Evolutionary conservation across 2,888 invertebrate species (phyloP).

Genomic region (Epirrita christyi): DNA sequence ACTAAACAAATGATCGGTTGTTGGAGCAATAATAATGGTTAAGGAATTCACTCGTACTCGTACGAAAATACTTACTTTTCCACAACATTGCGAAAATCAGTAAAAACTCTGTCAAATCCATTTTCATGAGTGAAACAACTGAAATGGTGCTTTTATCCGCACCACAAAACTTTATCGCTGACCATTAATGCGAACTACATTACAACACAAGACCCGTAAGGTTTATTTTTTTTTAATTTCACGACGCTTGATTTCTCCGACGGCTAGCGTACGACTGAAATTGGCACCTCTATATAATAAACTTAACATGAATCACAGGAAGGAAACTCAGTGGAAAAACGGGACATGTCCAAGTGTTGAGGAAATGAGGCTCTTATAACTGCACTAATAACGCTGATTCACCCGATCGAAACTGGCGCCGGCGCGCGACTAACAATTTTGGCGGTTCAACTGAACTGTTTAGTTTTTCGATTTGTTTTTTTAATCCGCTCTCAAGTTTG

Average conservation of each 20-base stretch:
- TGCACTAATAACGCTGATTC: slow-evolving; percentile 60
- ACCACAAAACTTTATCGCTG: slow-evolving; percentile 26
- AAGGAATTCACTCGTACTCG: background rate
- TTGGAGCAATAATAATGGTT: background rate
- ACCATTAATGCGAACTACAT: slow-evolving; percentile 28
- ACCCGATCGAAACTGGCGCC: slow-evolving; percentile 74
- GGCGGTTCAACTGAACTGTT: slow-evolving; percentile 47
- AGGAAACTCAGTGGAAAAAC: slow-evolving; percentile 69
- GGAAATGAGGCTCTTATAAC: slow-evolving; percentile 57
- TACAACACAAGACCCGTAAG: slow-evolving; percentile 43
- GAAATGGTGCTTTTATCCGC: slow-evolving; percentile 18
- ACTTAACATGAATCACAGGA: slow-evolving; percentile 77
- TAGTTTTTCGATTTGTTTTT: slow-evolving; percentile 9
- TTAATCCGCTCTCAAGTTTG: slow-evolving; percentile 14
- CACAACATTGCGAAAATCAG: slow-evolving; percentile 64
- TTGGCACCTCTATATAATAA: slow-evolving; percentile 58
- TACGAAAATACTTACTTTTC: slow-evolving; percentile 61
- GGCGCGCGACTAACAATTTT: slow-evolving; percentile 69
- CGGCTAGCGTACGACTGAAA: slow-evolving; percentile 64
- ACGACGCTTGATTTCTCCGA: slow-evolving; percentile 53
- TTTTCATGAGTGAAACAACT: slow-evolving; percentile 50
- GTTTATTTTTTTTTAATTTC: slow-evolving; percentile 46
- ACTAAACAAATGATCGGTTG: background rate
- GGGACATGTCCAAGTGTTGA: slow-evolving; percentile 70
- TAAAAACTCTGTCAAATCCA: slow-evolving; percentile 63